Evolutionary conservation across 2,888 invertebrate species (phyloP).

Genomic region (Stramonita haemastoma): DNA sequence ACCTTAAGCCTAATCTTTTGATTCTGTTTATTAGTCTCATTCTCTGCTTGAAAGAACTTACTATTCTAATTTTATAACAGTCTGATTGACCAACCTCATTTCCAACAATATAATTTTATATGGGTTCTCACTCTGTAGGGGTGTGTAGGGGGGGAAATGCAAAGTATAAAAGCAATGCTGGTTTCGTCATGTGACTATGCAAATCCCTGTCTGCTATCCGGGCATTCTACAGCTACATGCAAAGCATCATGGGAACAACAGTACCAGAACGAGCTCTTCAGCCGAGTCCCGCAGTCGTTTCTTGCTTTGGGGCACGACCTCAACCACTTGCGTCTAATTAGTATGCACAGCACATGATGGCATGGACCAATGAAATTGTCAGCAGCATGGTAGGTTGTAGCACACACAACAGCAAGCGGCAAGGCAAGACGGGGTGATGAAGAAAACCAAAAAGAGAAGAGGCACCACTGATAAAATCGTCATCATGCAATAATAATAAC

Average conservation of each 20-base stretch:
- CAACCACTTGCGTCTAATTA: conserved; percentile 78
- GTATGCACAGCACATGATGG: conserved; percentile 76
- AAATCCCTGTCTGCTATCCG: no score
- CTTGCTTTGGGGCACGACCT: conserved; percentile 87
- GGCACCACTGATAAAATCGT: conserved; percentile 74
- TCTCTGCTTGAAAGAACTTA: no score
- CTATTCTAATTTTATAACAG: no score
- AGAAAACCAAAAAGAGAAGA: conserved; percentile 52
- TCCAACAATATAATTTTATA: no score
- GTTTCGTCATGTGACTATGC: not conserved
- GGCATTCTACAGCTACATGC: conserved; percentile 76
- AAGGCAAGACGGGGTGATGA: conserved; percentile 74
- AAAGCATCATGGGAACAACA: conserved; percentile 74
- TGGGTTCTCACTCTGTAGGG: no score
- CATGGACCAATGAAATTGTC: conserved; percentile 76
- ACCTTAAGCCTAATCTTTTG: no score
- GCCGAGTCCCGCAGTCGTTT: conserved; percentile 93
- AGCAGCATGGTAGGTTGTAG: conserved; percentile 75
- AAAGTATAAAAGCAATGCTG: no score
- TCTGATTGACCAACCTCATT: no score
- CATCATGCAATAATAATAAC: conserved; percentile 66
- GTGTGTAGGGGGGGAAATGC: not conserved
- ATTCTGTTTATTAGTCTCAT: no score
- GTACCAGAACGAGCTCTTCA: conserved; percentile 97
- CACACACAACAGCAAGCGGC: conserved; percentile 75